Base-by-base conservation (phyloP, 2,888 invertebrate genomes). In the Anarsia innoxiella region DNA sequence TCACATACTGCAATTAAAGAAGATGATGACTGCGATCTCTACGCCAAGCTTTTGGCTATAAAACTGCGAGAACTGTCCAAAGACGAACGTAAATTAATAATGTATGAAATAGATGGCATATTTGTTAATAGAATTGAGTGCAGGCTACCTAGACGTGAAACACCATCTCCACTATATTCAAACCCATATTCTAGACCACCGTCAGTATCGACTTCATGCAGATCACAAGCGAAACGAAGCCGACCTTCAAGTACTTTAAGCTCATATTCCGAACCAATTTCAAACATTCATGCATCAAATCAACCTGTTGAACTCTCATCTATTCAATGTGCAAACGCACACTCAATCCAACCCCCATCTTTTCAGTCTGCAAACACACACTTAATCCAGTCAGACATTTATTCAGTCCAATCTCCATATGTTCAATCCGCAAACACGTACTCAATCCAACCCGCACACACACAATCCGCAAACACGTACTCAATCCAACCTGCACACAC, bases 51-150 rank as follows among this genome's bases (percentile, higher is more conserved):
- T 9, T 33, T 47, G 27, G 46, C 49, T 15, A 44, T 3, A 44
- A 52, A 47, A 30, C 31, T 52, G 11, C 33, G 48, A 23, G 42
- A 44, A 42, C 37, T 49, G 15, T 30, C 48, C 2, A 35, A 36
- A 19, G 40, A 46, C 10, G 44, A 49, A 42, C 23, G 49, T 5
- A 36, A 36, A 33, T n/a, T 42, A 13, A 37, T 51, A 10, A 45
- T 47, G 45, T 42, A 42, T 23, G 37, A 43, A 27, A 45, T 48
- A 36, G 41, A 46, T 36, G 37, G 40, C 30, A 30, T 42, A 23
- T 37, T 45, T 46, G 12, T 42, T 14, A 40, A 45, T 23, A 38
- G 38, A 38, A 30, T 36, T 36, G 12, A 36, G 29, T n/a, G n/a
- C n/a, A n/a, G n/a, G n/a, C n/a, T n/a, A n/a, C n/a, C n/a, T n/a